Percentiles rank a stretch among this genome's conserved stretches.
These are phyloP conservation scores for Kuschelorhynchus macadamiae DNA, from an alignment of 2,888 invertebrate species.

Conservation along the genomic window DNA sequence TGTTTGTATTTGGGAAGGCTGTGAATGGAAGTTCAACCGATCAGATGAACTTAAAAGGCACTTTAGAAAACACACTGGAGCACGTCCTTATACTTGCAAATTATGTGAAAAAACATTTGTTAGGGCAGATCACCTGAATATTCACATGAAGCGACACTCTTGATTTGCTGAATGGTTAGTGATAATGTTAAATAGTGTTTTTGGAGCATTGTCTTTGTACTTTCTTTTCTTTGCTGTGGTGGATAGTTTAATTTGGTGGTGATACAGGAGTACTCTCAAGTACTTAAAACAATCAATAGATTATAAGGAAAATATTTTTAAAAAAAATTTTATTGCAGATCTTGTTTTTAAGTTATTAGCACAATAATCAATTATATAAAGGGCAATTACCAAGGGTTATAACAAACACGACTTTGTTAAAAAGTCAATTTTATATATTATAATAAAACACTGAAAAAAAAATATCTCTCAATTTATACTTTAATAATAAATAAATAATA, in stretches of 20 bases:
- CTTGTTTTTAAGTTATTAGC: neutral
- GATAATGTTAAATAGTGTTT: slow-evolving; percentile 24
- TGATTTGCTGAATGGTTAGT: slow-evolving; percentile 34
- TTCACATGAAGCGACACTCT: slow-evolving; percentile 92
- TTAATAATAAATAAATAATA: too few species aligned
- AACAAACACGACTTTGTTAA: too few species aligned
- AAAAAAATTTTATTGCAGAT: too few species aligned
- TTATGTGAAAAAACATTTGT: slow-evolving; percentile 95
- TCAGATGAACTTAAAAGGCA: slow-evolving; percentile 96
- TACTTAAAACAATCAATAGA: too few species aligned
- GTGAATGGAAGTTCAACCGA: slow-evolving; percentile 95
- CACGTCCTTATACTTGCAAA: slow-evolving; percentile 72
- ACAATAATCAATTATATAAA: too few species aligned
- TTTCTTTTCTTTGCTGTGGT: slow-evolving; percentile 25
- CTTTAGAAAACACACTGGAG: slow-evolving; percentile 92
- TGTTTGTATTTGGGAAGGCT: slow-evolving; percentile 96
- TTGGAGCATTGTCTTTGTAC: slow-evolving; percentile 32
- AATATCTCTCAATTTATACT: too few species aligned
- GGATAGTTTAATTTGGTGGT: slow-evolving; percentile 19
- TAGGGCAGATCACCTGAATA: slow-evolving; percentile 92
- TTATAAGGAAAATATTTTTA: too few species aligned
- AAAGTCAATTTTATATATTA: too few species aligned
- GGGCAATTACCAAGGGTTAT: too few species aligned
- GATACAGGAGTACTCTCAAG: neutral
- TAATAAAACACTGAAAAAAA: too few species aligned